Evolutionary conservation across 1,140 invertebrate genomes (phyloP).

Genomic region (Scylla paramamosain): DNA sequence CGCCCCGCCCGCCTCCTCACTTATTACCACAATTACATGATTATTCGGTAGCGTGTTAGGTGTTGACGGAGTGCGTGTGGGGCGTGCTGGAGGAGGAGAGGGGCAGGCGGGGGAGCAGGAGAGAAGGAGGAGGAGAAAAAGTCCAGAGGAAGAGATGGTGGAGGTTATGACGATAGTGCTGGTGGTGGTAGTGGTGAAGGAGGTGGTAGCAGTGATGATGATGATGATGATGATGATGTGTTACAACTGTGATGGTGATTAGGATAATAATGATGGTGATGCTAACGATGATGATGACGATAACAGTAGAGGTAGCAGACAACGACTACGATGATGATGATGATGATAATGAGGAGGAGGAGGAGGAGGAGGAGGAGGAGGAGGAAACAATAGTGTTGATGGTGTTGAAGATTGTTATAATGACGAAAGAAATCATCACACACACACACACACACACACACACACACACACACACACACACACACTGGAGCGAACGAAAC

Average conservation of each 20-base stretch:
- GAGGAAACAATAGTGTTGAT: too few relatives aligned
- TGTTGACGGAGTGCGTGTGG: constrained; percentile 38
- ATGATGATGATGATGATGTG: background rate
- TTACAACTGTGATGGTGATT: background rate
- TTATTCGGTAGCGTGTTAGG: constrained; percentile 45
- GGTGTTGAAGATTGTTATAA: too few relatives aligned
- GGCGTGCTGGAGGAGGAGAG: background rate
- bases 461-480: too few relatives aligned
- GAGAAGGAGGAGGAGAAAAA: background rate
- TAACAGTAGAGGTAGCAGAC: background rate
- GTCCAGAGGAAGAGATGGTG: background rate
- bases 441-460: too few relatives aligned
- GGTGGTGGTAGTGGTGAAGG: background rate
- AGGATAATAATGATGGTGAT: background rate
- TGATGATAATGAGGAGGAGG: background rate
- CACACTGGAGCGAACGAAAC: too few relatives aligned
- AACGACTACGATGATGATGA: background rate
- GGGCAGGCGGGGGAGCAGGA: background rate
- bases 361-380: too few relatives aligned
- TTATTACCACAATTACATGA: constrained; percentile 55
- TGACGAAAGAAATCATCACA: too few relatives aligned
- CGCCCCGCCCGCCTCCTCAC: background rate
- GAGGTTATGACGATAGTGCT: background rate
- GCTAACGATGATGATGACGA: too few relatives aligned
- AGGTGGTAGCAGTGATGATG: background rate